Conservation (phyloP, 2,797 vertebrate species). For the Brotula barbata region DNA sequence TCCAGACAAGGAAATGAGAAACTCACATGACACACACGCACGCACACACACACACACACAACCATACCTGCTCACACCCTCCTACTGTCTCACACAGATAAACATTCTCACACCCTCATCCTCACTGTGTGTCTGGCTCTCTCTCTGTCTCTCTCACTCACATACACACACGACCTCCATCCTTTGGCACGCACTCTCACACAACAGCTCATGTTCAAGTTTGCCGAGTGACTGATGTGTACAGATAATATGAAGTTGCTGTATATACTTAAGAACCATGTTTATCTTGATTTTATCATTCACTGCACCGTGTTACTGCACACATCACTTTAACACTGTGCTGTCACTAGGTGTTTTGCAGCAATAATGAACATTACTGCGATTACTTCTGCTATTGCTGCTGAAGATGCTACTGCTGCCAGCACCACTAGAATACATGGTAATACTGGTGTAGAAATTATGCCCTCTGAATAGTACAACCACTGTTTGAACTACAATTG, state of each 20-base stretch:
- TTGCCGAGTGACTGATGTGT: conserved; percentile 6
- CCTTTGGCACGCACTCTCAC: conserved; percentile 12
- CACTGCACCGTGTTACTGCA: background rate
- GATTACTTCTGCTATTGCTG: too few relatives aligned
- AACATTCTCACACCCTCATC: conserved; percentile 41
- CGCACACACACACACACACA: conserved; percentile 7
- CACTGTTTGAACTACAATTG: too few relatives aligned
- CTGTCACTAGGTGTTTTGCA: background rate
- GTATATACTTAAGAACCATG: background rate
- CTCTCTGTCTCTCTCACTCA: background rate
- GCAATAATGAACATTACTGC: too few relatives aligned
- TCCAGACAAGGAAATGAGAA: conserved; percentile 53
- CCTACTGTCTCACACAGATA: conserved; percentile 38
- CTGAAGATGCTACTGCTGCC: too few relatives aligned
- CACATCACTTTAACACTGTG: background rate
- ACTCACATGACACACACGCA: conserved; percentile 31
- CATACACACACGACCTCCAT: background rate
- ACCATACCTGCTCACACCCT: conserved; percentile 40
- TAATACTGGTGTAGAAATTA: too few relatives aligned
- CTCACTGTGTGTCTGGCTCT: background rate
- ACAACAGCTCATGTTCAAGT: conserved; percentile 10
- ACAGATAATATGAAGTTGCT: conserved; percentile 5
- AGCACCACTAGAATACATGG: too few relatives aligned
- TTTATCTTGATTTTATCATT: too few relatives aligned
- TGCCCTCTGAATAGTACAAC: too few relatives aligned